phyloP scores from a whole-genome alignment of 2,113 vertebrate genomes.

The Tyto alba region DNA sequence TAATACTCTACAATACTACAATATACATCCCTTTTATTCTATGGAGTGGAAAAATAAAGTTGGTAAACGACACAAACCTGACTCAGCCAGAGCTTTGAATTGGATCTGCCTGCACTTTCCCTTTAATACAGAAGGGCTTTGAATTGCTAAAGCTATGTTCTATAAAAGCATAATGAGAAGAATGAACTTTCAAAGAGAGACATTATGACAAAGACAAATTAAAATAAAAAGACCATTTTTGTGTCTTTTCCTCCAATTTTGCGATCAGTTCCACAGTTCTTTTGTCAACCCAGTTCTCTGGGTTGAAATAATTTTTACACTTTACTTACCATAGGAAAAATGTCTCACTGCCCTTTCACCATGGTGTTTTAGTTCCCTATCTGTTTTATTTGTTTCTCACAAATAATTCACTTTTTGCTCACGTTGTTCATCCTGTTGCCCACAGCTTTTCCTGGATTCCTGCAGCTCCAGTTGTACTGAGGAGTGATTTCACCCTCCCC shows the following conservation, averaged over 20 bases:
- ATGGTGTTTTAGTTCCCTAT: neutral
- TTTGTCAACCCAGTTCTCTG: neutral
- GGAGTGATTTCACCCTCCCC: neutral
- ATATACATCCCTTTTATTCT: neutral
- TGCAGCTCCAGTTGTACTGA: neutral
- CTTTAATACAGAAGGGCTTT: neutral
- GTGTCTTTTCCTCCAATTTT: neutral
- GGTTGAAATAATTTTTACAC: neutral
- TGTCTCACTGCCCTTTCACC: neutral
- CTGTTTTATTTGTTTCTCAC: neutral
- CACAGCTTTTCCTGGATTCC: neutral
- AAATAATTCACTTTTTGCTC: neutral
- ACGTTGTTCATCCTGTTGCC: rapidly evolving
- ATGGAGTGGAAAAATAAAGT: neutral
- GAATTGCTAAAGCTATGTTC: neutral
- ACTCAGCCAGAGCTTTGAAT: neutral
- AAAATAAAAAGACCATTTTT: neutral
- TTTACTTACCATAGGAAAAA: neutral
- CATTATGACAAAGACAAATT: neutral
- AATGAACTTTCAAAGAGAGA: neutral
- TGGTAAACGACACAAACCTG: neutral
- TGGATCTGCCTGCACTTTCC: neutral
- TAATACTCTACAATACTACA: neutral
- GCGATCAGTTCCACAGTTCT: neutral
- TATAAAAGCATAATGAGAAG: neutral